phyloP scores from a whole-genome alignment of 2,797 vertebrate genomes.

The Epinephelus coioides region DNA sequence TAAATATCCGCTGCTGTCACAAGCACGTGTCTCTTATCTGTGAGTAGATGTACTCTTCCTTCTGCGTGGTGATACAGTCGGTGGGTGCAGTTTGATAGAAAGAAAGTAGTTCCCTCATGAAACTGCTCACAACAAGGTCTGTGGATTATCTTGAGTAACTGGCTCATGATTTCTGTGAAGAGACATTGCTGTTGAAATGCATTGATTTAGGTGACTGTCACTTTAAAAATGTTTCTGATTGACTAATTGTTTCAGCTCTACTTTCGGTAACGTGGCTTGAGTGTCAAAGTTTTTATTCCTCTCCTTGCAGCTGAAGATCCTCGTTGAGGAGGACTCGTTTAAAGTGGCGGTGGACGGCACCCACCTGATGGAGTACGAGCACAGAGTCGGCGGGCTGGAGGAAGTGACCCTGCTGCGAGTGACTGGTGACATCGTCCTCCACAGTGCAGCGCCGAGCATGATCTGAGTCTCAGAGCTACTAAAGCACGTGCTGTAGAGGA shows the following conservation, averaged over 20 bases:
- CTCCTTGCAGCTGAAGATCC: conserved; percentile 90
- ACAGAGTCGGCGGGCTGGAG: conserved; percentile 87
- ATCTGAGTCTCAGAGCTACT: conserved; percentile 77
- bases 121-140: too few species aligned
- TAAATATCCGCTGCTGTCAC: too few species aligned
- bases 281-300: background rate
- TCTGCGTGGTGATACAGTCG: too few species aligned
- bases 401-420: conserved; percentile 88
- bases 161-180: too few species aligned
- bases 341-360: conserved; percentile 91
- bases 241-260: background rate
- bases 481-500: conserved; percentile 2
- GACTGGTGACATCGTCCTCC: conserved; percentile 88
- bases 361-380: conserved; percentile 92
- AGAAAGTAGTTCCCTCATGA: too few species aligned
- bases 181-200: too few species aligned
- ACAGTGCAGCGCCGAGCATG: conserved; percentile 84
- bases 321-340: conserved; percentile 90
- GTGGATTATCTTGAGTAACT: too few species aligned
- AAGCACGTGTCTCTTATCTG: too few species aligned
- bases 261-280: background rate
- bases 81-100: too few species aligned
- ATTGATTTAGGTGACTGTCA: too few species aligned
- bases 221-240: too few species aligned
- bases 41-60: too few species aligned